These are phyloP conservation scores for Syngnathus rostellatus DNA, from an alignment of 2,797 vertebrate species.

Conservation along the genomic window DNA sequence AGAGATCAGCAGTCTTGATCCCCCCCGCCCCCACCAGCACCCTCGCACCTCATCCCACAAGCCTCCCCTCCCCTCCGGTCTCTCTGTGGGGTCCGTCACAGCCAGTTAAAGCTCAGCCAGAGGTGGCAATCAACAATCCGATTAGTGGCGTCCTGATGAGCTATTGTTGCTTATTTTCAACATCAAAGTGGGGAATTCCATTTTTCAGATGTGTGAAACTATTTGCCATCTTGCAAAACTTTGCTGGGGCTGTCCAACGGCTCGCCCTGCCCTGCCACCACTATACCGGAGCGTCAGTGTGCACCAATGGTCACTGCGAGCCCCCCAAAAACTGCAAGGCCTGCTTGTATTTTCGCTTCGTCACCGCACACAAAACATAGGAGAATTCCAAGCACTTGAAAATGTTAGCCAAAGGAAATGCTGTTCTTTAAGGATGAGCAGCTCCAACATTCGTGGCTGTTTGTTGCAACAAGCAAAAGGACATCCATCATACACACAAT, in stretches of 20 bases:
- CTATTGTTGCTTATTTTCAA: conserved; percentile 4
- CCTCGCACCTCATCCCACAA: too few species aligned
- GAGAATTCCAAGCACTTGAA: too few species aligned
- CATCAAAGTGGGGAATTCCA: neutral
- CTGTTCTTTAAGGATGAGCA: neutral
- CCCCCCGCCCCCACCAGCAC: neutral
- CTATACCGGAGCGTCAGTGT: too few species aligned
- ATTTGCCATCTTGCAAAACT: too few species aligned
- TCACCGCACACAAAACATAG: too few species aligned
- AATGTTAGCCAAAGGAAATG: too few species aligned
- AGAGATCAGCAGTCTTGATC: conserved; percentile 46
- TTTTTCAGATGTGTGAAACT: too few species aligned
- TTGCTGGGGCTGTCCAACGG: too few species aligned
- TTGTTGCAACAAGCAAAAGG: neutral
- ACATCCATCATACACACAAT: neutral
- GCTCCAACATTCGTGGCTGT: neutral
- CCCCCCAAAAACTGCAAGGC: too few species aligned
- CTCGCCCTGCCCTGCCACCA: too few species aligned
- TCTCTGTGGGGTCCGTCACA: conserved; percentile 57
- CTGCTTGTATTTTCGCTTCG: too few species aligned
- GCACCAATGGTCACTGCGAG: too few species aligned
- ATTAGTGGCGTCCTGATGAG: conserved; percentile 23
- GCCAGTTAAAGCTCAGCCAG: conserved; percentile 49
- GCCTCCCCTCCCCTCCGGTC: conserved; percentile 24
- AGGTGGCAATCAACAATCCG: conserved; percentile 45